Evolutionary conservation across 2,888 invertebrate species (phyloP).

Genomic region (Harpalus rufipes): DNA sequence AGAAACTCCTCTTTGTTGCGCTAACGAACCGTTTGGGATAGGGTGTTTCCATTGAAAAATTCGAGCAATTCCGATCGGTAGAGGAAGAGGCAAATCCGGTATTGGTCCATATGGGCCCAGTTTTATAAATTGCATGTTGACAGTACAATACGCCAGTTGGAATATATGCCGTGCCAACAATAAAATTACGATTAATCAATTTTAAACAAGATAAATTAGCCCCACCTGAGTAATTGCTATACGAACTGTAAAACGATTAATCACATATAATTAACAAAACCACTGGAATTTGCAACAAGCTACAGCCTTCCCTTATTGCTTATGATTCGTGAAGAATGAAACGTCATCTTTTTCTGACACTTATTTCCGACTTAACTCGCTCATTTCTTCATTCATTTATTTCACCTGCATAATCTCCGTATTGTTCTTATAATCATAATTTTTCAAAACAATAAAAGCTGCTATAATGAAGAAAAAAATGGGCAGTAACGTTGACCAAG

Average conservation of each 20-base stretch:
- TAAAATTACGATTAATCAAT: conserved; percentile 66
- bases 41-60: conserved; percentile 5
- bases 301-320: conserved; percentile 23
- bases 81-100: conserved; percentile 17
- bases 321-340: conserved; percentile 40
- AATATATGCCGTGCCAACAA: conserved; percentile 55
- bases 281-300: conserved; percentile 53
- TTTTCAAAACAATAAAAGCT: neutral
- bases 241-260: conserved; percentile 62
- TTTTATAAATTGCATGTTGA: conserved; percentile 64
- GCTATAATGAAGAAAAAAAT: no score
- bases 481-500: no score
- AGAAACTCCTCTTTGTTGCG: no score
- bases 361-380: conserved; percentile 23
- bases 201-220: conserved; percentile 66
- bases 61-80: neutral
- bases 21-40: conserved; percentile 1
- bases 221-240: conserved; percentile 63
- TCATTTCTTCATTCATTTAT: conserved; percentile 30
- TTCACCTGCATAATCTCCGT: conserved; percentile 13
- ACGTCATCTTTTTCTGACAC: conserved; percentile 42
- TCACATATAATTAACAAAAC: conserved; percentile 65
- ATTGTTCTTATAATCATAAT: conserved; percentile 9
- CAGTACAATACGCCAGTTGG: conserved; percentile 40
- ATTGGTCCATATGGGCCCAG: conserved; percentile 44